These are phyloP conservation scores for Nycticryphes semicollaris DNA, from an alignment of 2,113 vertebrate genomes.

Conservation along the genomic window DNA sequence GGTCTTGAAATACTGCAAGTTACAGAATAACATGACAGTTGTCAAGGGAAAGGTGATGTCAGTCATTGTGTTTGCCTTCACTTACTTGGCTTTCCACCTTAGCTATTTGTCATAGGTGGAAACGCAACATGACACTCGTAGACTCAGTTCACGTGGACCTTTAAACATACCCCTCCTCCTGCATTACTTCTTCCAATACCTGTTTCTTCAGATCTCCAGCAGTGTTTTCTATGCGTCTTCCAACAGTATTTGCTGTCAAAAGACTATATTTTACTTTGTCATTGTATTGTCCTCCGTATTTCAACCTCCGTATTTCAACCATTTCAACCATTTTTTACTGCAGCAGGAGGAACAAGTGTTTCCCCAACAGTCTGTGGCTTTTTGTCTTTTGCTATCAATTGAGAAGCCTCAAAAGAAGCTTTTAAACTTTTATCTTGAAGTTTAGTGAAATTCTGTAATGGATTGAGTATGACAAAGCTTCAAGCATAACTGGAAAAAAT, in stretches of 20 bases:
- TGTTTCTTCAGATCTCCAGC: neutral
- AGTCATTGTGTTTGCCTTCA: neutral
- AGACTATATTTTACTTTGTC: neutral
- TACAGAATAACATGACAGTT: neutral
- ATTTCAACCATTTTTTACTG: neutral
- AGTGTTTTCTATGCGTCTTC: neutral
- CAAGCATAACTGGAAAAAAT: neutral
- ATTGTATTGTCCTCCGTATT: neutral
- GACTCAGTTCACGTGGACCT: neutral
- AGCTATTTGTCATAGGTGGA: neutral
- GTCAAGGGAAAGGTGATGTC: neutral
- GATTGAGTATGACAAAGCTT: neutral
- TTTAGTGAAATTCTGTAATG: neutral
- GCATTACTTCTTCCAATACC: neutral
- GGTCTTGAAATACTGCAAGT: neutral
- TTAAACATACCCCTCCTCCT: neutral
- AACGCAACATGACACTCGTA: neutral
- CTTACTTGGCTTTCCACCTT: neutral
- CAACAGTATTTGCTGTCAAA: neutral
- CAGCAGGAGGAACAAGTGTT: neutral
- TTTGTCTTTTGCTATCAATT: neutral
- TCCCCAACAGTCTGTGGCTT: neutral
- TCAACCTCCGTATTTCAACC: too few relatives aligned
- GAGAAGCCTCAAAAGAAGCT: neutral
- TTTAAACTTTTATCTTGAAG: neutral